Evolutionary conservation across 2,888 invertebrate species (phyloP), one percentile per base, ranked within the genome.

Genomic region (Agrenia bidenticulata): DNA sequence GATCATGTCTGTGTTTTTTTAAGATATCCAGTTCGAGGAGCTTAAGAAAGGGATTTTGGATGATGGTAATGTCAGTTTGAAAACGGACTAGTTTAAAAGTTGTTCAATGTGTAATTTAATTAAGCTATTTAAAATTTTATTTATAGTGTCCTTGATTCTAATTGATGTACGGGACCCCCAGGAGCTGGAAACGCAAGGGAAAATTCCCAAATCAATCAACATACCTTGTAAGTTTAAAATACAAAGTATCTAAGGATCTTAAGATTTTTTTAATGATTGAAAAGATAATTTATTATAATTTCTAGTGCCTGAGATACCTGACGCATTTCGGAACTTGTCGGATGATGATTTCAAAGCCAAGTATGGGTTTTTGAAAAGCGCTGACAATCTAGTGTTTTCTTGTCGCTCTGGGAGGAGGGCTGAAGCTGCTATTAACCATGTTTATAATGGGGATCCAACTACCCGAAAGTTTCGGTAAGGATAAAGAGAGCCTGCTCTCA

Each of bases 381-480:
- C 69, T 5, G 63, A 68, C 51, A 73, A 73, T 45, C 59, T 77
- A 13, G 75, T 77, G 21, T 63, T 77, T 23, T 75, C 76, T 2
- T 77, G 77, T 57, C 70, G 76, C 13, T 73, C 73, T 4, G 77
- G 77, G 45, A 69, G 73, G 15, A 62, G 77, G 4, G 76, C 75
- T 24, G 67, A 69, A 17, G 69, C 69, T 39, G 74, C 76, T 32
- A 66, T 72, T 23, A 64, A 69, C 21, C 66, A 66, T 42, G 26
- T 39, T 27, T 17, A 21, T 26, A 41, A 24, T 53, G 55, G 55
- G 24, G 37, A 55, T 19, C 13, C 27, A 11, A 27, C 55, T 2
- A 55, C 27, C 2, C 7, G 15, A 9, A 55, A 55, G 11, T 55
- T 55, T 26, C 27, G 55, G 55, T 51, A 51, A 9, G n/a, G n/a